Conservation (phyloP, 2,888 invertebrate genomes). For the Troides aeacus region DNA sequence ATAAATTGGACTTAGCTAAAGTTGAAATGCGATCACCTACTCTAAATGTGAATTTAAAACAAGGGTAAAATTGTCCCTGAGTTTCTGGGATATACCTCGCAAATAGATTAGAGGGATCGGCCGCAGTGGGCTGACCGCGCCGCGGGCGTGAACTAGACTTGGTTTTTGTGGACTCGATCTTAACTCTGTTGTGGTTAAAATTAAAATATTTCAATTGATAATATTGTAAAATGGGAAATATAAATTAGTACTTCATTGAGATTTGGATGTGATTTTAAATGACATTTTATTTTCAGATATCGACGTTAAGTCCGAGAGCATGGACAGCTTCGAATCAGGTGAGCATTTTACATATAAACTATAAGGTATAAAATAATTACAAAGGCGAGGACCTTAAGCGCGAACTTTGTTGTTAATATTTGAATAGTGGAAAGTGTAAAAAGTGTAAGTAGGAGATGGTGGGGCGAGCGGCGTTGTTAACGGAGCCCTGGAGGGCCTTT, state of each 20-base stretch:
- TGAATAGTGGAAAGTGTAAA: slow-evolving; percentile 71
- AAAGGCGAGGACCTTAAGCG: slow-evolving; percentile 43
- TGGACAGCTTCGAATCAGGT: slow-evolving; percentile 77
- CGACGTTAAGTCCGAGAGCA: slow-evolving; percentile 73
- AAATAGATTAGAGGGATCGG: slow-evolving; percentile 68
- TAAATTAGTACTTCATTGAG: neutral
- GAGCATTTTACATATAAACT: slow-evolving; percentile 45
- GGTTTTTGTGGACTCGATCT: no score
- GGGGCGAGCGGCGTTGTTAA: slow-evolving; percentile 68
- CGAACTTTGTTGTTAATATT: slow-evolving; percentile 64
- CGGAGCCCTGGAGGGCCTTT: slow-evolving; percentile 76
- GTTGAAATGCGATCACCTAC: slow-evolving; percentile 73
- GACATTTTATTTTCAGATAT: slow-evolving; percentile 61
- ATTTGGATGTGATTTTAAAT: neutral
- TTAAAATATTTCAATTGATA: no score
- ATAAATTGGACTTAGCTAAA: slow-evolving; percentile 64
- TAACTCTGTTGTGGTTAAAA: no score
- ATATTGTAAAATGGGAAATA: no score
- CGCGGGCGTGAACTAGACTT: slow-evolving; percentile 16
- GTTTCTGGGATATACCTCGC: slow-evolving; percentile 42
- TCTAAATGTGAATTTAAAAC: slow-evolving; percentile 67
- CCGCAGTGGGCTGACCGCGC: slow-evolving; percentile 46
- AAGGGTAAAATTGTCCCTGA: slow-evolving; percentile 61
- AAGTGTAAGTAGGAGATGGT: slow-evolving; percentile 63
- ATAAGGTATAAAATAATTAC: slow-evolving; percentile 38